Evolutionary conservation across 2,113 vertebrate genomes (phyloP).

Genomic region (Ammodytes marinus): DNA sequence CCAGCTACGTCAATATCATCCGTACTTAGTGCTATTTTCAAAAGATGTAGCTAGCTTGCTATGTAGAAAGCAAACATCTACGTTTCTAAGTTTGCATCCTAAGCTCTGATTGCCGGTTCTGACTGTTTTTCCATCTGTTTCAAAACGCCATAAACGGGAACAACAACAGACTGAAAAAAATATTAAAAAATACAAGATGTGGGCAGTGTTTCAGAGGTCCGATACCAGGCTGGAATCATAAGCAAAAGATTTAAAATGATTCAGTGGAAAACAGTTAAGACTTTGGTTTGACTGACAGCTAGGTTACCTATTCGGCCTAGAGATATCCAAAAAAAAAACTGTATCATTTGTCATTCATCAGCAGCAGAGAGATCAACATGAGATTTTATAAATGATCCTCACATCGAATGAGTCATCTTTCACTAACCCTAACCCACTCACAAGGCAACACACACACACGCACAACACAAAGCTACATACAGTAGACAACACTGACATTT

Average conservation of each 20-base stretch:
- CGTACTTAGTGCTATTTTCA: background rate
- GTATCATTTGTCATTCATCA: conserved; percentile 10
- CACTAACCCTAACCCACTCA: background rate
- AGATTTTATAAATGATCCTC: conserved; percentile 18
- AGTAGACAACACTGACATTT: background rate
- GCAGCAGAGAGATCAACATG: background rate
- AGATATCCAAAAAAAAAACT: background rate
- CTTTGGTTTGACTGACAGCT: background rate
- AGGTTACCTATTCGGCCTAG: too few relatives aligned
- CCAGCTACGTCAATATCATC: background rate
- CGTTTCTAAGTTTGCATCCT: background rate
- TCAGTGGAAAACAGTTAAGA: background rate
- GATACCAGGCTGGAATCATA: background rate
- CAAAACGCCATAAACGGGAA: background rate
- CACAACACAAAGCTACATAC: background rate
- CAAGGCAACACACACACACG: background rate
- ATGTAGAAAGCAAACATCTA: too few relatives aligned
- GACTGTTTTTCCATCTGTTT: background rate
- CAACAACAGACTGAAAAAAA: background rate
- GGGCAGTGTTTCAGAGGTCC: background rate
- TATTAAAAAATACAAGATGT: background rate
- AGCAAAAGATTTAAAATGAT: background rate
- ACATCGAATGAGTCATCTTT: conserved; percentile 15
- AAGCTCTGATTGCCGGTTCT: background rate
- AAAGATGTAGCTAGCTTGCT: background rate